A percentile compares a stretch with the other conserved stretches of the same genome.
Evolutionary conservation across 2,113 vertebrate species (phyloP).

Genomic region (Halichoeres trimaculatus): DNA sequence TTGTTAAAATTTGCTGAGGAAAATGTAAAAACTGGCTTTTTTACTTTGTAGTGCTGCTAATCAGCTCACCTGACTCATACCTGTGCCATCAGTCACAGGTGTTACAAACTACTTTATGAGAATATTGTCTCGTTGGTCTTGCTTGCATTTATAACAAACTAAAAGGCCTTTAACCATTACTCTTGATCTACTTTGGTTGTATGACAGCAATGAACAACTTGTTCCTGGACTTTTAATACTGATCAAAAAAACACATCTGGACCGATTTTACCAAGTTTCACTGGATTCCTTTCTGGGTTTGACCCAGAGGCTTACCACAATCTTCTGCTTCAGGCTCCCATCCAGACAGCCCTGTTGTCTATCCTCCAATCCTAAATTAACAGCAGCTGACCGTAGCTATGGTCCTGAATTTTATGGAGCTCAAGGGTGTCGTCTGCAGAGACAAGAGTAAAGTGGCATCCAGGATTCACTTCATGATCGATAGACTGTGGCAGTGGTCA

Average conservation of each 20-base stretch:
- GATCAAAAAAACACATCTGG: conserved; percentile 3
- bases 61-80: too few species aligned
- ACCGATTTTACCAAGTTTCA: background rate
- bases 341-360: conserved; percentile 43
- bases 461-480: conserved; percentile 35
- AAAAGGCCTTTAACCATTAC: too few species aligned
- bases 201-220: background rate
- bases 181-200: background rate
- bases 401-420: conserved; percentile 24
- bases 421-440: conserved; percentile 11
- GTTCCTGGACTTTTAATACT: background rate
- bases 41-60: too few species aligned
- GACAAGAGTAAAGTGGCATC: conserved; percentile 31
- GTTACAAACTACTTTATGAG: too few species aligned
- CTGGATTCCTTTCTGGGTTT: background rate
- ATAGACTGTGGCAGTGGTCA: conserved; percentile 34
- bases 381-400: conserved; percentile 42
- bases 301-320: conserved; percentile 10
- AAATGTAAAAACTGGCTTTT: too few species aligned
- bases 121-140: too few species aligned
- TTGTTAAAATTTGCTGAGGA: too few species aligned
- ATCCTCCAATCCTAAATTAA: conserved; percentile 52
- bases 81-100: too few species aligned
- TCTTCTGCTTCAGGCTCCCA: conserved; percentile 9
- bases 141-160: too few species aligned